Evolutionary conservation across 2,113 vertebrate genomes (phyloP), one percentile per base, ranked within the genome.

Genomic region (Pedionomus torquatus): DNA sequence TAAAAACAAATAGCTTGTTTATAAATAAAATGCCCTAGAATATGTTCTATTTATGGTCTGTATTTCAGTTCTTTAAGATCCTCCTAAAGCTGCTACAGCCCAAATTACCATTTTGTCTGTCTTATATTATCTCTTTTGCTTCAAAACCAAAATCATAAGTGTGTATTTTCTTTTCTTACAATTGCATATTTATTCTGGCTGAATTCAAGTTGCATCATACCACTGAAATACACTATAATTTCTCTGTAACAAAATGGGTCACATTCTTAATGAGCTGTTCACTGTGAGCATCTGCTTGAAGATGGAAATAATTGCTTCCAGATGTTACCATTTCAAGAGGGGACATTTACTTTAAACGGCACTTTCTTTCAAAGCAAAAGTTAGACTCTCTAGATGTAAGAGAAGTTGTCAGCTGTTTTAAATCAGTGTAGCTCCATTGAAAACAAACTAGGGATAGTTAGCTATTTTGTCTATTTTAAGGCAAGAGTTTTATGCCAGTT

Each of bases 231-330:
- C 82, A 90, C 97, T 93, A 86, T 97, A 97, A 97, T 98, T 98
- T 98, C 95, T 96, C 87, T 91, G 96, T 88, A 97, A 96, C 95
- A 97, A 97, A 94, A 92, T 96, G 95, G 94, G 96, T 98, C 96
- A 65, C 96, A 96, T 98, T 98, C 96, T 95, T 97, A 95, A 96
- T 93, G 89, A 90, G 82, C 94, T 97, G 82, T 90, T 97, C 93
- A 46, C 85, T 90, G 44, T 76, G 95, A 97, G 92, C 93, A 97
- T 96, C 96, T 96, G 96, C 90, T 95, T 93, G 96, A 97, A 96
- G 95, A 97, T 90, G 93, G 93, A 97, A 93, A 90, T 98, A 98
- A 98, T 98, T 97, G 89, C 92, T 98, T 98, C 97, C 98, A 98
- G 97, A 98, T 98, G 98, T 97, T 97, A 90, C 75, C 25, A 13